Evolutionary conservation across 2,797 vertebrate genomes (phyloP).

Genomic region (Anguilla obscura): DNA sequence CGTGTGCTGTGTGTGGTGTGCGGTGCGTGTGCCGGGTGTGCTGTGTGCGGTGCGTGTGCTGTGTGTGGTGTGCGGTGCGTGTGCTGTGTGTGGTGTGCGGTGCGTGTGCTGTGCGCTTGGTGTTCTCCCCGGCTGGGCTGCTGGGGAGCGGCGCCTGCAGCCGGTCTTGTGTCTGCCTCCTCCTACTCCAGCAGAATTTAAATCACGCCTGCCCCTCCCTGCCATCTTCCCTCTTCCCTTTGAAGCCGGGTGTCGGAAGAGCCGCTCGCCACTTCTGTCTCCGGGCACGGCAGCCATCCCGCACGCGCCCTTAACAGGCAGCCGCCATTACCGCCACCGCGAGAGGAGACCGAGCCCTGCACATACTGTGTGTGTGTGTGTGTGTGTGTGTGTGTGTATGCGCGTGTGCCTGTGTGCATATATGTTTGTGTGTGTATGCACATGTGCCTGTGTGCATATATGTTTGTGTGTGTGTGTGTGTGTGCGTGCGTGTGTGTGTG

Average conservation of each 20-base stretch:
- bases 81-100: not conserved
- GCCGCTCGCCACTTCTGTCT: not conserved
- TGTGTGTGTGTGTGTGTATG: not conserved
- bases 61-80: too few relatives aligned
- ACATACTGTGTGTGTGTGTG: not conserved
- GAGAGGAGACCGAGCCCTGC: not conserved
- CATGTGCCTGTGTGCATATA: too few relatives aligned
- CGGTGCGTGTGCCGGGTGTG: not conserved
- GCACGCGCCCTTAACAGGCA: not conserved
- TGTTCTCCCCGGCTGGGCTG: not conserved
- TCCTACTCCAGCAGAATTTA: slow-evolving; percentile 20
- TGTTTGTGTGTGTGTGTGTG: too few relatives aligned
- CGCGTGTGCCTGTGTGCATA: not conserved
- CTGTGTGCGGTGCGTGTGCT: not conserved
- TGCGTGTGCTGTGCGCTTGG: not conserved
- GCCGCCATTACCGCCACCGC: not conserved
- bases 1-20: not conserved
- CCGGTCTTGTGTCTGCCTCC: slow-evolving; percentile 9
- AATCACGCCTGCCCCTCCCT: slow-evolving; percentile 9
- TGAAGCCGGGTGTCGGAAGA: slow-evolving; percentile 12
- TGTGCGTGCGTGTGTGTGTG: not conserved
- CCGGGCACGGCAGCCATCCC: slow-evolving; percentile 4
- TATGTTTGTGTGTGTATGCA: not conserved
- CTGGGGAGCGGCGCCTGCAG: slow-evolving; percentile 17
- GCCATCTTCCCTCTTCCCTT: slow-evolving; percentile 4